Percentiles rank a stretch among this genome's conserved stretches.
Conservation (phyloP, 2,113 vertebrate species). For the Suncus etruscus region DNA sequence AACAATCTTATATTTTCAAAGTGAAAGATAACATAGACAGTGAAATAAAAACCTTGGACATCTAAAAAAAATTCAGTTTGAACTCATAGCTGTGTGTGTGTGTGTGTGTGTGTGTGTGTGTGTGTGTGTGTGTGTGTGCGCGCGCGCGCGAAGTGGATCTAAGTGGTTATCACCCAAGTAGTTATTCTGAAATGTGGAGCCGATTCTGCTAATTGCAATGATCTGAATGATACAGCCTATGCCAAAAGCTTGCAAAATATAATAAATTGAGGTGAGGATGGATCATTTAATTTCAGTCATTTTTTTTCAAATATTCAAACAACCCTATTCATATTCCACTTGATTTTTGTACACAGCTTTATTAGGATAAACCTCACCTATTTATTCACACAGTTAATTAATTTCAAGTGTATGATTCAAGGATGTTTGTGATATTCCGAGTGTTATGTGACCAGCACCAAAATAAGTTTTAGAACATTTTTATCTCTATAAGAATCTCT, state of each 20-base stretch:
- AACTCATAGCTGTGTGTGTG: neutral
- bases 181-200: neutral
- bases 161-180: too few species aligned
- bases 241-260: neutral
- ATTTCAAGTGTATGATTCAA: neutral
- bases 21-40: neutral
- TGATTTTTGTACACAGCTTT: neutral
- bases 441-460: neutral
- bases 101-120: too few species aligned
- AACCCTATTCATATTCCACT: neutral
- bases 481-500: neutral
- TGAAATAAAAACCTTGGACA: neutral
- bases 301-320: neutral
- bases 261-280: neutral
- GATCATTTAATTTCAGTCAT: neutral
- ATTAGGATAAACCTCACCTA: neutral
- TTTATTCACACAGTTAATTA: neutral
- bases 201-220: neutral
- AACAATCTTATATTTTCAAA: neutral
- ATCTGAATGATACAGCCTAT: neutral
- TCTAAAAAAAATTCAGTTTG: neutral
- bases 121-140: too few species aligned
- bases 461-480: constrained; percentile 1
- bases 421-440: neutral
- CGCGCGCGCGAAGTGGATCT: too few species aligned